Percentiles rank a stretch among this genome's conserved stretches.
Conservation (phyloP, 2,797 vertebrate genomes). For the Myioborus melanocephalus region DNA sequence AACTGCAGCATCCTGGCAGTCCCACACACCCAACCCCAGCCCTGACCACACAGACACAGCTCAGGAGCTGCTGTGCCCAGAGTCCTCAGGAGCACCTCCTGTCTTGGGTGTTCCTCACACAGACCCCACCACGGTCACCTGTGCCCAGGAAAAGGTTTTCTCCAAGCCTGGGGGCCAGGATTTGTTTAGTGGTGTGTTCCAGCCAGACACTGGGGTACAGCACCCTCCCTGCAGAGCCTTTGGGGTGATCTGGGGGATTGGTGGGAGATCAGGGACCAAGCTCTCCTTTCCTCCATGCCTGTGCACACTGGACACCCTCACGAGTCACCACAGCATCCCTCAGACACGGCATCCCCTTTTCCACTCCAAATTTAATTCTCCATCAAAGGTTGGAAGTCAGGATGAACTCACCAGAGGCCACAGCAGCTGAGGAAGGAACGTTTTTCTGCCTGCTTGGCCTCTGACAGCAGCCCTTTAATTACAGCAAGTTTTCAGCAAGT, state of each 20-base stretch:
- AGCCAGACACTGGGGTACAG: fast-evolving
- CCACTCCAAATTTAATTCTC: background rate
- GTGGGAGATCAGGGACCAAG: fast-evolving
- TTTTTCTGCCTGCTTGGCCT: background rate
- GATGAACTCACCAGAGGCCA: background rate
- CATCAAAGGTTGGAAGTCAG: background rate
- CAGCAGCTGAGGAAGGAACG: background rate
- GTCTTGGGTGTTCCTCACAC: fast-evolving
- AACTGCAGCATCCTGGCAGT: background rate
- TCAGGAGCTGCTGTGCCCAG: background rate
- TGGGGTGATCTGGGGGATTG: fast-evolving
- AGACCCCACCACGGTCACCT: background rate
- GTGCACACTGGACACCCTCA: background rate
- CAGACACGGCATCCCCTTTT: background rate
- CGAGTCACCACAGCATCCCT: background rate
- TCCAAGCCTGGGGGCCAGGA: background rate
- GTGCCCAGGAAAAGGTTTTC: background rate
- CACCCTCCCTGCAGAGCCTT: background rate
- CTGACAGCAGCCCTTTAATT: conserved; percentile 16
- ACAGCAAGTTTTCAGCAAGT: background rate
- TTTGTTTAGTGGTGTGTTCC: background rate
- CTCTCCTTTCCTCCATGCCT: background rate
- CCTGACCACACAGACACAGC: background rate
- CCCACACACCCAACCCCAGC: background rate
- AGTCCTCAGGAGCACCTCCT: background rate